These are phyloP conservation scores for Alcedo quadribrachys DNA, from an alignment of 2,797 vertebrate species.

Conservation along the genomic window DNA sequence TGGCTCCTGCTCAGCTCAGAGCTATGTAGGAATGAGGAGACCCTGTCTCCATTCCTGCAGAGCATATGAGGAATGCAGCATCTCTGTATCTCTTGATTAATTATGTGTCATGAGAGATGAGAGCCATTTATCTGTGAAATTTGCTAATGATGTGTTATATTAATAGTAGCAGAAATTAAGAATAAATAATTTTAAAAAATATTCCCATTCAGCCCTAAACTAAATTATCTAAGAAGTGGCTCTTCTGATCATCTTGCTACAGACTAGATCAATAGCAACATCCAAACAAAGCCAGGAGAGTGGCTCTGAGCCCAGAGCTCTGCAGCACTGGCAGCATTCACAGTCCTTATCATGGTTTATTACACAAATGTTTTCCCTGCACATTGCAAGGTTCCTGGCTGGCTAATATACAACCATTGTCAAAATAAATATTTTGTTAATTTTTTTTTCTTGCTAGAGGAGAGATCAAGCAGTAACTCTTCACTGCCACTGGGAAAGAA, in stretches of 20 bases:
- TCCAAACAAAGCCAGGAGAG: background rate
- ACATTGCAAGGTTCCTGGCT: background rate
- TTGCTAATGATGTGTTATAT: background rate
- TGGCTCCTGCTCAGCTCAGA: background rate
- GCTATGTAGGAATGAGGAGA: fast-evolving
- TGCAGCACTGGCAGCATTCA: background rate
- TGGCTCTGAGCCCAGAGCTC: constrained; percentile 51
- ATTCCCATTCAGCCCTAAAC: background rate
- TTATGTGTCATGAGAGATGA: background rate
- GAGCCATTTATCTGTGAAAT: background rate
- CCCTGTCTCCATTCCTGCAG: background rate
- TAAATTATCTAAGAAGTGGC: constrained; percentile 27
- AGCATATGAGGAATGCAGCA: background rate
- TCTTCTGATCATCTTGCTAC: constrained; percentile 5
- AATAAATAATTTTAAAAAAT: background rate
- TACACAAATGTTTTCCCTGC: constrained; percentile 1
- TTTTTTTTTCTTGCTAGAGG: background rate
- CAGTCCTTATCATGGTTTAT: background rate
- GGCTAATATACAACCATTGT: background rate
- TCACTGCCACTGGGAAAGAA: background rate
- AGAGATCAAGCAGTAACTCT: constrained; percentile 8
- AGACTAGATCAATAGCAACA: constrained; percentile 37
- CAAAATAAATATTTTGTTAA: constrained; percentile 2
- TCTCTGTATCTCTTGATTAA: background rate
- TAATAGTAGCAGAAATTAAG: background rate